Conservation (phyloP, 2,888 invertebrate species). For the Vanessa cardui region DNA sequence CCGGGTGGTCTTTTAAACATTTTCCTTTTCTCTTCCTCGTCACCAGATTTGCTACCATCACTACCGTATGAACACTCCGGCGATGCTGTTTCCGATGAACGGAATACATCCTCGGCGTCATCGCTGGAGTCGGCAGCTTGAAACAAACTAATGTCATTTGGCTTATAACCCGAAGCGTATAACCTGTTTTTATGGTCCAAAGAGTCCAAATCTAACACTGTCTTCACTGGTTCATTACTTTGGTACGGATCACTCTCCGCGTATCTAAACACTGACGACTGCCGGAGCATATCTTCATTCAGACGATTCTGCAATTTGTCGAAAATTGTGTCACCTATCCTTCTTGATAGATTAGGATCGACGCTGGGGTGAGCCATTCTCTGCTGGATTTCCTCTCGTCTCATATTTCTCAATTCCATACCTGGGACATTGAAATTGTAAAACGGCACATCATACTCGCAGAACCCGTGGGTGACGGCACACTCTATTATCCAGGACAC, state of each 20-base stretch:
- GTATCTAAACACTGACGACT: slow-evolving; percentile 64
- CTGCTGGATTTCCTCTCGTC: slow-evolving; percentile 65
- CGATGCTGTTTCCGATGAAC: slow-evolving; percentile 67
- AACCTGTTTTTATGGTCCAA: slow-evolving; percentile 62
- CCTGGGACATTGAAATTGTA: slow-evolving; percentile 73
- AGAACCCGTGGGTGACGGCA: slow-evolving; percentile 62
- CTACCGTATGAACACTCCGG: slow-evolving; percentile 71
- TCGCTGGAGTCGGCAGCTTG: slow-evolving; percentile 69
- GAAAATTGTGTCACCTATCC: slow-evolving; percentile 65
- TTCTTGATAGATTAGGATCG: slow-evolving; percentile 57
- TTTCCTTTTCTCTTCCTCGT: slow-evolving; percentile 76
- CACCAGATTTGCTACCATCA: slow-evolving; percentile 72
- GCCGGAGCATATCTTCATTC: slow-evolving; percentile 62
- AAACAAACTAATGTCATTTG: slow-evolving; percentile 59
- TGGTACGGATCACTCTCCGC: slow-evolving; percentile 63
- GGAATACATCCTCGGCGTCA: slow-evolving; percentile 69
- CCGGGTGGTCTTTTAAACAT: slow-evolving; percentile 79
- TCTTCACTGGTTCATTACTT: slow-evolving; percentile 59
- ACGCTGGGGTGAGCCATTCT: slow-evolving; percentile 63
- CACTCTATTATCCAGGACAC: slow-evolving; percentile 80
- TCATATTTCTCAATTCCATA: slow-evolving; percentile 62
- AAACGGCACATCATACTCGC: slow-evolving; percentile 70
- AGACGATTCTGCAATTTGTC: slow-evolving; percentile 67
- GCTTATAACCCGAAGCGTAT: slow-evolving; percentile 65
- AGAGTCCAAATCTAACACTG: slow-evolving; percentile 69